Evolutionary conservation across 2,888 invertebrate genomes (phyloP).

Genomic region (Branchipolynoe longqiensis): DNA sequence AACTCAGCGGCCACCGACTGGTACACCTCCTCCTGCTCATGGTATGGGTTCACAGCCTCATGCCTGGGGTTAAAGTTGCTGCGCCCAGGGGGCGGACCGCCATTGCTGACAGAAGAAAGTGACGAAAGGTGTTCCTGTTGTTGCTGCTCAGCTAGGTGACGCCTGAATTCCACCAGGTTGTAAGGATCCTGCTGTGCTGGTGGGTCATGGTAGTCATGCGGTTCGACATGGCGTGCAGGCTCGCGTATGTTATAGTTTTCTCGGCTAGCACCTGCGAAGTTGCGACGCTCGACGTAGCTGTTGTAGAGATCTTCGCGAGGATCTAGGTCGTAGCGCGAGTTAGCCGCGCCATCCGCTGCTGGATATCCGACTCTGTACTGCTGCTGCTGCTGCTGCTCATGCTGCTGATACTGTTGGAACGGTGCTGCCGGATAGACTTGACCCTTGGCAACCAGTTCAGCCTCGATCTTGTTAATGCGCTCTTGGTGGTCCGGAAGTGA

Average conservation of each 20-base stretch:
- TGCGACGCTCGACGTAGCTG: too few relatives aligned
- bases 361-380: not conserved
- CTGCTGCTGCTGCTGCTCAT: too few relatives aligned
- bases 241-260: too few relatives aligned
- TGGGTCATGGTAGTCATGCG: not conserved
- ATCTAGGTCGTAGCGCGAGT: not conserved
- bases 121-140: too few relatives aligned
- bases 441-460: slow-evolving; percentile 73
- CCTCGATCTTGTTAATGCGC: slow-evolving; percentile 91
- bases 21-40: slow-evolving; percentile 37
- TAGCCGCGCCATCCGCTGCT: not conserved
- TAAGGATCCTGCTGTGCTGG: slow-evolving; percentile 24
- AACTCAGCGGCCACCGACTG: slow-evolving; percentile 50
- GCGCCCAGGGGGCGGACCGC: not conserved
- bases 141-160: not conserved
- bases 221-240: too few relatives aligned
- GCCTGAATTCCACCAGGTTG: not conserved
- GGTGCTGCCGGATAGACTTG: slow-evolving; percentile 64
- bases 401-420: not conserved
- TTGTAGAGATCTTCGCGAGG: not conserved
- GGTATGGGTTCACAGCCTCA: not conserved
- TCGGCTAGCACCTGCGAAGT: too few relatives aligned
- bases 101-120: not conserved
- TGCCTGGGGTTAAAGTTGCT: not conserved
- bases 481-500: slow-evolving; percentile 92